These are phyloP conservation scores for Ambastaia sidthimunki DNA, from an alignment of 2,797 vertebrate genomes.

Conservation along the genomic window DNA sequence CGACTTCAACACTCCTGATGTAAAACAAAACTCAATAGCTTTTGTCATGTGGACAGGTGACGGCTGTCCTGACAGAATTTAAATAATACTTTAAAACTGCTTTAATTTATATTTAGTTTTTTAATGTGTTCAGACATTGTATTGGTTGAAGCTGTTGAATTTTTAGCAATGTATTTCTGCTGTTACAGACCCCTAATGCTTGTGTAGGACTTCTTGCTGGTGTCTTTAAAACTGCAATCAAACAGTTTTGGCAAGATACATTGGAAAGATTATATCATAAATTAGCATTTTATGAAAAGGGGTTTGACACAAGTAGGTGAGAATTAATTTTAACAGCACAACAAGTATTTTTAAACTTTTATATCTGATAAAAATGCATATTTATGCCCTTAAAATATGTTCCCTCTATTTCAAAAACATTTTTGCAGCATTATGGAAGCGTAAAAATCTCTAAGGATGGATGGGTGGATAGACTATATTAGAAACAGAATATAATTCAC, in stretches of 20 bases:
- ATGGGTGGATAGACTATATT: neutral
- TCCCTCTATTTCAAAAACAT: neutral
- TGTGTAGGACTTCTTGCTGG: neutral
- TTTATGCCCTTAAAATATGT: neutral
- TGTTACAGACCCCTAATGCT: too few species aligned
- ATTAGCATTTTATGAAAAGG: neutral
- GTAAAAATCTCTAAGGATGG: neutral
- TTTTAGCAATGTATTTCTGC: too few species aligned
- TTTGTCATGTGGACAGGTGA: neutral
- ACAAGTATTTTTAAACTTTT: neutral
- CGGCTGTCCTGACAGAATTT: neutral
- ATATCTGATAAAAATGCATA: neutral
- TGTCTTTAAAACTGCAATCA: neutral
- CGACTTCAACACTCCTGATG: too few species aligned
- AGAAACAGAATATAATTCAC: too few species aligned
- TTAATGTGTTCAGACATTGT: neutral
- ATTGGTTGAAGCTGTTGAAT: neutral
- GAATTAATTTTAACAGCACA: neutral
- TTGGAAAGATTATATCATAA: neutral
- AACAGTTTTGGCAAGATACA: neutral
- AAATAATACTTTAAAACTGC: neutral
- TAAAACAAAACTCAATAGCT: neutral
- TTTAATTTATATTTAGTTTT: neutral
- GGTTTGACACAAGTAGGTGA: neutral
- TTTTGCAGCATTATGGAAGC: neutral